These are phyloP conservation scores for Epinotia demarniana DNA, from an alignment of 2,888 invertebrate species.

Conservation along the genomic window DNA sequence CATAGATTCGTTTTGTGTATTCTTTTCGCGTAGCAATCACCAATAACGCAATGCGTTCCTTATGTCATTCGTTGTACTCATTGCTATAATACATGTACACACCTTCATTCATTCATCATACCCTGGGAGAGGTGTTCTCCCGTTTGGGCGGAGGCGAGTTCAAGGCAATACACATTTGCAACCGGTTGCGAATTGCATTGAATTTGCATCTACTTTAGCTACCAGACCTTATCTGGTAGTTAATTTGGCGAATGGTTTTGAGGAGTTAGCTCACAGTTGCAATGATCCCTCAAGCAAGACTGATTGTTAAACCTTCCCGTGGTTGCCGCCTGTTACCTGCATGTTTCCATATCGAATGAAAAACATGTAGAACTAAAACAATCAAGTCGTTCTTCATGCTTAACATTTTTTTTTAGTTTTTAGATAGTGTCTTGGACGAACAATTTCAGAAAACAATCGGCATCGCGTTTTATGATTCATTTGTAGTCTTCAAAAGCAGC, in stretches of 20 bases:
- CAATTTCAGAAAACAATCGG: no score
- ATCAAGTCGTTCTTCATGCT: neutral
- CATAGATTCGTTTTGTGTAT: no score
- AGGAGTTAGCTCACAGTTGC: conserved; percentile 12
- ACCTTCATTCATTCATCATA: no score
- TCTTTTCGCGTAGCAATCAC: no score
- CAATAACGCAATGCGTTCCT: no score
- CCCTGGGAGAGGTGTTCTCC: neutral
- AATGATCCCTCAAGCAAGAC: conserved; percentile 6
- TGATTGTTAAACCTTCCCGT: neutral
- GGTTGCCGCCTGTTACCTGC: neutral
- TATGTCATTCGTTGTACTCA: no score
- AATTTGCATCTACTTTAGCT: neutral
- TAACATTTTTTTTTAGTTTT: neutral
- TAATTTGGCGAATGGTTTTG: conserved; percentile 11
- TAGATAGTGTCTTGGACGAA: no score
- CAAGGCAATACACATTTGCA: conserved; percentile 3
- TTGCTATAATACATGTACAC: no score
- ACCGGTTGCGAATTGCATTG: conserved; percentile 6
- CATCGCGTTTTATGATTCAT: no score
- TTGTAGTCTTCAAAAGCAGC: no score
- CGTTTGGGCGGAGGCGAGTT: no score
- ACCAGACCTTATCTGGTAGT: neutral
- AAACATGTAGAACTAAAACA: conserved; percentile 1
- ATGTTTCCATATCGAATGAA: neutral